Base-by-base conservation (phyloP, 2,797 vertebrate genomes). In the Pipistrellus pipistrellus region DNA sequence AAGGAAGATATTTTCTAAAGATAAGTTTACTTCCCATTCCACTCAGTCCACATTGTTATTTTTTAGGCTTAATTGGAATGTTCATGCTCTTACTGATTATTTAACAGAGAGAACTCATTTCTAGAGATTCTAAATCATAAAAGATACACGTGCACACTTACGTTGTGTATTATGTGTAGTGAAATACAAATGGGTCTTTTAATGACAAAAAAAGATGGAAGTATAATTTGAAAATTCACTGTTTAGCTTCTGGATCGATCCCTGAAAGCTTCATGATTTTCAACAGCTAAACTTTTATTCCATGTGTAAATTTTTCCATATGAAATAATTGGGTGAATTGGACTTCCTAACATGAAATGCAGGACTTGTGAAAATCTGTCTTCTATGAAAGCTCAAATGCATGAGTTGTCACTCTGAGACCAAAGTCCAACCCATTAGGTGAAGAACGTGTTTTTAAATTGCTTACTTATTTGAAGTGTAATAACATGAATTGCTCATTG, bases 201-300 rank as follows among this genome's bases (percentile, higher is more conserved):
- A 68, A 89, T 90, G 35, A 68, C 46, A 90, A 84, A 95, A 89
- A 69, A 57, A 55, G 30, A 72, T 57, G 15, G 20, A 90, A 88
- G 17, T 76, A 30, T 30, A 84, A 84, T 92, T 95, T 92, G 12
- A 3, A 81, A 72, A 64, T 12, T 25, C 92, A 44, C 76, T 81
- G 7, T 69, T 80, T 86, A 78, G 35, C n/a, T 80, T 84, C 51
- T 80, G 18, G 3, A 76, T 73, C 57, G 30, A 88, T 85, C 46
- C 78, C 95, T 76, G 59, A 95, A 91, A 68, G 89, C 44, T 46
- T n/a, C 7, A 69, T 96, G 57, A 90, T 77, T 95, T 96, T 86
- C 25, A 92, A 87, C 88, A 85, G 44, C 48, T 68, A 83, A 77
- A 53, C 84, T 94, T 87, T 85, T 80, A 20, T 88, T 91, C 30